phyloP scores from a whole-genome alignment of 1,140 invertebrate genomes.

The Rhizoglyphus robini region DNA sequence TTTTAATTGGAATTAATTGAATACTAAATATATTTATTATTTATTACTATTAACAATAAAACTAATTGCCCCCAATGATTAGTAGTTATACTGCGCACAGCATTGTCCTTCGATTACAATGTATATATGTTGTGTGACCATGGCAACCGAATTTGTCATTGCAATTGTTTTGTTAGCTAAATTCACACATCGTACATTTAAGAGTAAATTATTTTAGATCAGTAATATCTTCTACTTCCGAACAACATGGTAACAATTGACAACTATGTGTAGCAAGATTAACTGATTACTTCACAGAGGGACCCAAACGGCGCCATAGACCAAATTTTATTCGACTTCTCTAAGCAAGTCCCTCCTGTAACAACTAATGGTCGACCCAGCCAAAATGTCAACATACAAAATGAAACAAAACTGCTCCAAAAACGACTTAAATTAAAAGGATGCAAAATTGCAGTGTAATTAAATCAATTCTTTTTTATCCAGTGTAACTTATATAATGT shows the following conservation, averaged over 20 bases:
- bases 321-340: background rate
- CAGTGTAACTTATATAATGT: constrained; percentile 15
- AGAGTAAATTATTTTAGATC: too few species aligned
- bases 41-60: background rate
- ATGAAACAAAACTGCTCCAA: background rate
- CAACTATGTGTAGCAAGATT: too few species aligned
- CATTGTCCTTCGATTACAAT: too few species aligned
- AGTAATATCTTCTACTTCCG: too few species aligned
- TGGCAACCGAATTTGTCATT: too few species aligned
- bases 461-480: background rate
- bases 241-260: too few species aligned
- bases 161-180: too few species aligned
- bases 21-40: constrained; percentile 9
- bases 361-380: background rate
- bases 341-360: background rate
- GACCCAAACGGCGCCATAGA: background rate
- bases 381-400: background rate
- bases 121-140: too few species aligned
- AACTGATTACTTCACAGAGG: too few species aligned
- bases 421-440: constrained; percentile 12
- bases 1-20: background rate
- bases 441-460: constrained; percentile 3
- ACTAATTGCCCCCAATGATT: background rate
- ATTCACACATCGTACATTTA: too few species aligned
- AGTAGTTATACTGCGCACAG: too few species aligned